These are phyloP conservation scores for Leptopilina boulardi DNA, from an alignment of 1,140 invertebrate genomes.

Conservation along the genomic window DNA sequence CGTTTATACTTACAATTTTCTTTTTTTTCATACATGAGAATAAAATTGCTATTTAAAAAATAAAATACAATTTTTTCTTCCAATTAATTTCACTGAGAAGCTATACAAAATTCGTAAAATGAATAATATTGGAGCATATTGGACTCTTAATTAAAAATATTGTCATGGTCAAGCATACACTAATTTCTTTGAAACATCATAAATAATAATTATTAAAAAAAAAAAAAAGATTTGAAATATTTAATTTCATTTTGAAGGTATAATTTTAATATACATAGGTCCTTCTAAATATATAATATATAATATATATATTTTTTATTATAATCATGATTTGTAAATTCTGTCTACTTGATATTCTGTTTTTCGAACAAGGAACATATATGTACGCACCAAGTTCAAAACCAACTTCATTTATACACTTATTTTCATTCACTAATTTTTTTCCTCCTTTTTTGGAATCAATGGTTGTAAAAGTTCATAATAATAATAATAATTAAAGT, in stretches of 20 bases:
- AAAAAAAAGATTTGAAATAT: too few species aligned
- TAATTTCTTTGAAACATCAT: background rate
- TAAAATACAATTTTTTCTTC: background rate
- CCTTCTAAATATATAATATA: background rate
- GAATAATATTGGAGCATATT: background rate
- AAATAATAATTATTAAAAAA: background rate
- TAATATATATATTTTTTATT: background rate
- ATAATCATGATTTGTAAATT: background rate
- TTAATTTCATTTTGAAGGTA: slow-evolving; percentile 4
- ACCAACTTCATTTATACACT: slow-evolving; percentile 14
- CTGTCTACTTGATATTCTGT: slow-evolving; percentile 9
- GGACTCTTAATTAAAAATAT: background rate
- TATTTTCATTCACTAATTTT: background rate
- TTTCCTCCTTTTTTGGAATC: background rate
- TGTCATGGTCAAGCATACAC: slow-evolving; percentile 12
- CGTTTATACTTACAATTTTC: background rate
- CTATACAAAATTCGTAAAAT: slow-evolving; percentile 1
- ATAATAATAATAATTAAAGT: background rate
- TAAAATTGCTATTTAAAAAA: slow-evolving; percentile 1
- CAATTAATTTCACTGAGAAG: background rate
- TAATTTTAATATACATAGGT: slow-evolving; percentile 24
- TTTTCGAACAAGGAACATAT: slow-evolving; percentile 1
- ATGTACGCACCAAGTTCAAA: background rate
- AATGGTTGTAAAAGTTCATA: slow-evolving; percentile 13
- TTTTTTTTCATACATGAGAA: background rate